A percentile compares a stretch with the other conserved stretches of the same genome.
These are phyloP conservation scores for Teleiodes luculella DNA, from an alignment of 2,888 invertebrate species.

Conservation along the genomic window DNA sequence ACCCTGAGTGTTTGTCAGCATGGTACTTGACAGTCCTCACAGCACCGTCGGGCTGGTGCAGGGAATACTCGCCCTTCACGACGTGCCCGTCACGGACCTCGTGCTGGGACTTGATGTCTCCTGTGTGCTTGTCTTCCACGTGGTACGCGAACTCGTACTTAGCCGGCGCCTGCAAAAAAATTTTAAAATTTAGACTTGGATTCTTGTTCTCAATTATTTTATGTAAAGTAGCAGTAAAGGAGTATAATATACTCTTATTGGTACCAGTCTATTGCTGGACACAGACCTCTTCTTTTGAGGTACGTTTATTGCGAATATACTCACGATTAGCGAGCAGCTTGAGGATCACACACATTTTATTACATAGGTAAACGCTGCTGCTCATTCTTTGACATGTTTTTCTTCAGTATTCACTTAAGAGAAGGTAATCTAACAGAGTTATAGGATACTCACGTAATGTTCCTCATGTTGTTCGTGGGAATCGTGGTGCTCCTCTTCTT, in stretches of 20 bases:
- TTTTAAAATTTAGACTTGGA: not conserved
- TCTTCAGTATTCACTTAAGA: too few species aligned
- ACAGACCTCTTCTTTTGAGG: too few species aligned
- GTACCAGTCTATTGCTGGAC: too few species aligned
- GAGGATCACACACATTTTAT: too few species aligned
- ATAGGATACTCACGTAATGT: constrained; percentile 44
- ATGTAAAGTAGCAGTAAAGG: not conserved
- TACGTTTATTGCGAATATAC: too few species aligned
- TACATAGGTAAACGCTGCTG: too few species aligned
- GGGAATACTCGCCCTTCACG: constrained; percentile 77
- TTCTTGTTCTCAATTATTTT: not conserved
- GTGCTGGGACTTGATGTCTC: constrained; percentile 75
- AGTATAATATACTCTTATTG: too few species aligned
- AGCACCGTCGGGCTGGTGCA: constrained; percentile 77
- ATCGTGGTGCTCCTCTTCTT: constrained; percentile 17
- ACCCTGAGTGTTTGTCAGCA: constrained; percentile 73
- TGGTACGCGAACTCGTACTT: constrained; percentile 76
- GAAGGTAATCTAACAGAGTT: too few species aligned
- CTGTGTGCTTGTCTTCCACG: constrained; percentile 74
- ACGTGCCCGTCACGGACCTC: constrained; percentile 76
- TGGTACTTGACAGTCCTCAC: constrained; percentile 75
- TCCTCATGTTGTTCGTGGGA: constrained; percentile 41
- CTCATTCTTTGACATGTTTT: too few species aligned
- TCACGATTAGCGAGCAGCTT: too few species aligned
- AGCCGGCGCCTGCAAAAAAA: constrained; percentile 24